A percentile compares a stretch with the other conserved stretches of the same genome.
Evolutionary conservation across 2,797 vertebrate genomes (phyloP).

Genomic region (Octomys mimax): DNA sequence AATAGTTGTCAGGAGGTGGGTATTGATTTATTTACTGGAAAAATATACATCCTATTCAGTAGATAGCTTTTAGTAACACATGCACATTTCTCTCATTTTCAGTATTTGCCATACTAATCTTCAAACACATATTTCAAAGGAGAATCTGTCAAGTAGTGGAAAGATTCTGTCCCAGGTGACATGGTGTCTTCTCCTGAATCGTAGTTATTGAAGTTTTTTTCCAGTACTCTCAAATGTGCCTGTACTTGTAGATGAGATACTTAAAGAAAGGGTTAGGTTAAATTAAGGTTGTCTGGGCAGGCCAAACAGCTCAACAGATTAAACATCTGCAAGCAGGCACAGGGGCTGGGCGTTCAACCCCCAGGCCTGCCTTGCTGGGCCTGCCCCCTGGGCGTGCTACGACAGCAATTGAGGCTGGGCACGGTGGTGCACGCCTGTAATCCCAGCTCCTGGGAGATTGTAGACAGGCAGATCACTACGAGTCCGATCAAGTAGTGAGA

Average conservation of each 20-base stretch:
- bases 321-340: too few relatives aligned
- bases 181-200: neutral
- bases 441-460: too few relatives aligned
- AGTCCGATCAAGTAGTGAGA: too few relatives aligned
- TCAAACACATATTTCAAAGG: neutral
- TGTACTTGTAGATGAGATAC: neutral
- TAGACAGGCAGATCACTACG: too few relatives aligned
- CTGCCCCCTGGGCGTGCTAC: too few relatives aligned
- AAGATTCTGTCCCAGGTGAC: neutral
- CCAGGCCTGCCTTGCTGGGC: too few relatives aligned
- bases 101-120: neutral
- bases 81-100: neutral
- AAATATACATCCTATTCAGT: neutral
- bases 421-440: too few relatives aligned
- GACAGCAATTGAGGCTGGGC: too few relatives aligned
- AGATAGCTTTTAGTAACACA: neutral
- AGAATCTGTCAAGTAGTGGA: neutral
- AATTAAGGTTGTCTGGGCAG: neutral
- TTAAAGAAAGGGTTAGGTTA: neutral
- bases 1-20: neutral
- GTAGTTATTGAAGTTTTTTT: neutral
- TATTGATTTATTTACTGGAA: neutral
- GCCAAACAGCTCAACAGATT: too few relatives aligned
- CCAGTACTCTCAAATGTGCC: neutral
- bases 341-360: too few relatives aligned